Evolutionary conservation across 2,888 invertebrate genomes (phyloP).

Genomic region (Rhagium mordax): DNA sequence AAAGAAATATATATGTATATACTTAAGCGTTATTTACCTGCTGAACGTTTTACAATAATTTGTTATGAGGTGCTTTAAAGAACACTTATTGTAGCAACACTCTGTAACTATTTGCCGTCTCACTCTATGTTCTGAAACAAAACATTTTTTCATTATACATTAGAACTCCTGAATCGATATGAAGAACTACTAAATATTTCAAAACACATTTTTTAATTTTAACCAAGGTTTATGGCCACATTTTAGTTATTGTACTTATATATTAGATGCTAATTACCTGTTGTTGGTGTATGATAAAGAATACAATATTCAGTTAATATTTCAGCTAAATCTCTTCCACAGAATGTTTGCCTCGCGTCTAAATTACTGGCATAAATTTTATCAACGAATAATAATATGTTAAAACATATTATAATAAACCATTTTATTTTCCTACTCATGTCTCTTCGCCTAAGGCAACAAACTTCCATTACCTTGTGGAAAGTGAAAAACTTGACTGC

Average conservation of each 20-base stretch:
- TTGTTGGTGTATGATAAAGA: slow-evolving; percentile 17
- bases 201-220: too few species aligned
- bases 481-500: background rate
- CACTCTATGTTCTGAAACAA: slow-evolving; percentile 33
- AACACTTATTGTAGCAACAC: slow-evolving; percentile 43
- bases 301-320: slow-evolving; percentile 38
- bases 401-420: too few species aligned
- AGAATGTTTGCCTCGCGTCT: slow-evolving; percentile 27
- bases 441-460: too few species aligned
- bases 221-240: too few species aligned
- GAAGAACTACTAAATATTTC: too few species aligned
- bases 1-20: too few species aligned
- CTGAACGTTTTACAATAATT: slow-evolving; percentile 40
- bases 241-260: too few species aligned
- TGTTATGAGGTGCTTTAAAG: slow-evolving; percentile 37
- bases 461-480: too few species aligned
- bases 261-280: slow-evolving; percentile 23
- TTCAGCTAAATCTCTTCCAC: slow-evolving; percentile 30
- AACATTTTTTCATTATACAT: background rate
- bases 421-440: too few species aligned
- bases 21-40: too few species aligned
- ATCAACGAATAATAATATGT: slow-evolving; percentile 1
- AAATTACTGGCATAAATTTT: slow-evolving; percentile 5
- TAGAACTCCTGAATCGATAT: too few species aligned
- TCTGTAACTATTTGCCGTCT: slow-evolving; percentile 42